A percentile compares a stretch with the other conserved stretches of the same genome.
phyloP scores from a whole-genome alignment of 2,888 invertebrate genomes.

The Noctua pronuba region DNA sequence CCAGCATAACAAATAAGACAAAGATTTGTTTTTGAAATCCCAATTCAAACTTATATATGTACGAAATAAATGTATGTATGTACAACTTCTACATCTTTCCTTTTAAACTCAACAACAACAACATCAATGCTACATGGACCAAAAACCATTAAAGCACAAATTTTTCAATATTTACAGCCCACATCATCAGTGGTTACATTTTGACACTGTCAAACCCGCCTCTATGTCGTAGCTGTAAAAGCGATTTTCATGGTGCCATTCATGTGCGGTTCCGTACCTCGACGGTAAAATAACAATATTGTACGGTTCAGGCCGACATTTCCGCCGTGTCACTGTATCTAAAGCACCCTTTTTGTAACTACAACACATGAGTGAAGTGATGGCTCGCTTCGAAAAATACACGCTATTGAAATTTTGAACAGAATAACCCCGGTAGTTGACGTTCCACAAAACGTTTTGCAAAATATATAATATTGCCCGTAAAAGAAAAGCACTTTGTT shows the following conservation, averaged over 20 bases:
- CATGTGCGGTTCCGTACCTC: not conserved
- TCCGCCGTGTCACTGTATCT: slow-evolving; percentile 36
- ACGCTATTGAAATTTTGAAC: slow-evolving; percentile 46
- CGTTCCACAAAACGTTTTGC: slow-evolving; percentile 9
- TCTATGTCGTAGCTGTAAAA: not conserved
- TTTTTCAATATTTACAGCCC: slow-evolving; percentile 3
- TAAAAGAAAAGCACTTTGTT: not conserved
- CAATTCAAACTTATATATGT: no score
- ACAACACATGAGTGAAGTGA: slow-evolving; percentile 25
- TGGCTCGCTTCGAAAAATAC: slow-evolving; percentile 27
- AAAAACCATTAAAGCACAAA: not conserved
- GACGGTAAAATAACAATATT: slow-evolving; percentile 40
- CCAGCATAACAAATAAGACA: slow-evolving; percentile 17
- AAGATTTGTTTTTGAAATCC: not conserved
- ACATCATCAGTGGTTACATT: not conserved
- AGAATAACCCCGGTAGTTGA: slow-evolving; percentile 33
- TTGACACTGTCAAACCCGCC: not conserved
- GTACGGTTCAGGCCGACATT: slow-evolving; percentile 14
- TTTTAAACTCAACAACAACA: not conserved
- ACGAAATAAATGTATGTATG: not conserved
- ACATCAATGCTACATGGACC: not conserved
- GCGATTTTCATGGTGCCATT: not conserved
- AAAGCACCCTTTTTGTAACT: slow-evolving; percentile 39
- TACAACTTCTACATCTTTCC: not conserved
- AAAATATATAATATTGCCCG: slow-evolving; percentile 21